Evolutionary conservation across 2,797 vertebrate genomes (phyloP), one percentile per base, ranked within the genome.

Genomic region (Cyclopterus lumpus): DNA sequence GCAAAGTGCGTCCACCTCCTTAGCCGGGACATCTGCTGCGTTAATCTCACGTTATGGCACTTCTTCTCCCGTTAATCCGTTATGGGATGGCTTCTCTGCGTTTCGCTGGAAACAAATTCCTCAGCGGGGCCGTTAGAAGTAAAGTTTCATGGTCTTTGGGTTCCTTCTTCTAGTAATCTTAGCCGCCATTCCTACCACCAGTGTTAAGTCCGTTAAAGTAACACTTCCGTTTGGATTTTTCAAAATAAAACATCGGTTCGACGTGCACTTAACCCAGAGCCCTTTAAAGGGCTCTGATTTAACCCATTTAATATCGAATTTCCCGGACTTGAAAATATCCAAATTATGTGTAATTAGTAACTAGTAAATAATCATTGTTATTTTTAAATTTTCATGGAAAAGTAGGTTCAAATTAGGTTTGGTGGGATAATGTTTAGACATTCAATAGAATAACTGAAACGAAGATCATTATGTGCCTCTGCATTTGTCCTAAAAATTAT

Each of bases 101-200:
- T 53, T 67, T 73, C 63, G 53, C 68, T 44, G 28, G 71, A 71
- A 54, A 67, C 69, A 15, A 79, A 83, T 87, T 90, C 84, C 84
- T 82, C 72, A 16, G 72, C 78, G 78, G 85, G 82, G 87, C 88
- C 88, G 91, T 89, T 86, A 93, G 80, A 92, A 93, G 92, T 91
- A 95, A 95, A 95, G 94, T 96, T 95, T 95, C 90, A 82, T 93
- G 93, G 82, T 95, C 87, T 95, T 88, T 71, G 82, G 91, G 92
- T 81, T 93, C 91, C 93, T 95, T 94, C 93, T 91, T 92, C 89
- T 84, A 77, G 87, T 93, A 91, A 92, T 92, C 93, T 92, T 90
- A 91, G 94, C 95, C 94, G 95, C 95, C 95, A 96, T 95, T 95
- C 93, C 92, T 88, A 38, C 84, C 74, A 66, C 69, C 75, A 83